Conservation (phyloP, 2,113 vertebrate genomes). For the Myocastor coypus region DNA sequence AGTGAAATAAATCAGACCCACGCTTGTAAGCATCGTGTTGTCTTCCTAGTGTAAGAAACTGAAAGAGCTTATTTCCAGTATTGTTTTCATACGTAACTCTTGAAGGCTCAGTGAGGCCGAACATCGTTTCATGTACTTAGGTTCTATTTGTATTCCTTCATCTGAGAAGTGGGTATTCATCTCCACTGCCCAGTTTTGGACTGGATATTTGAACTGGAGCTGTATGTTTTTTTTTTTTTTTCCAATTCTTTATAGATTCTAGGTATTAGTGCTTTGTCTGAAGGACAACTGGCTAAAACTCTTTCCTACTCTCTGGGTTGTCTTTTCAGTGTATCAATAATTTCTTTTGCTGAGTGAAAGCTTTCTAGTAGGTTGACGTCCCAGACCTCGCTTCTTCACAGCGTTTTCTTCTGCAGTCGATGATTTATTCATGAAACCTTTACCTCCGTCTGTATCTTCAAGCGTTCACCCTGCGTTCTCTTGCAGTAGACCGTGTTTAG, state of each 20-base stretch:
- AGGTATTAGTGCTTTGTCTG: neutral
- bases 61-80: neutral
- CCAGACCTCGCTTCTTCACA: neutral
- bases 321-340: too few species aligned
- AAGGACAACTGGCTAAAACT: neutral
- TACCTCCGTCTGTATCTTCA: neutral
- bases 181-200: neutral
- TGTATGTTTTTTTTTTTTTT: neutral
- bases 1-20: too few species aligned
- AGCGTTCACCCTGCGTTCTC: neutral
- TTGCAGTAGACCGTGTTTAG: neutral
- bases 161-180: neutral
- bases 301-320: neutral
- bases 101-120: neutral
- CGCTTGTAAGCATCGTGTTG: too few species aligned
- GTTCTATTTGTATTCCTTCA: neutral
- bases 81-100: neutral
- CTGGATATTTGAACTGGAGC: neutral
- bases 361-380: neutral
- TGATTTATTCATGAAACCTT: neutral
- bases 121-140: neutral
- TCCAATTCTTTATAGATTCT: neutral
- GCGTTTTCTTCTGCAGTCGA: neutral
- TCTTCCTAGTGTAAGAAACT: too few species aligned
- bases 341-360: neutral